A percentile compares a stretch with the other conserved stretches of the same genome.
Conservation (phyloP, 1,140 invertebrate genomes). For the Solen grandis region DNA sequence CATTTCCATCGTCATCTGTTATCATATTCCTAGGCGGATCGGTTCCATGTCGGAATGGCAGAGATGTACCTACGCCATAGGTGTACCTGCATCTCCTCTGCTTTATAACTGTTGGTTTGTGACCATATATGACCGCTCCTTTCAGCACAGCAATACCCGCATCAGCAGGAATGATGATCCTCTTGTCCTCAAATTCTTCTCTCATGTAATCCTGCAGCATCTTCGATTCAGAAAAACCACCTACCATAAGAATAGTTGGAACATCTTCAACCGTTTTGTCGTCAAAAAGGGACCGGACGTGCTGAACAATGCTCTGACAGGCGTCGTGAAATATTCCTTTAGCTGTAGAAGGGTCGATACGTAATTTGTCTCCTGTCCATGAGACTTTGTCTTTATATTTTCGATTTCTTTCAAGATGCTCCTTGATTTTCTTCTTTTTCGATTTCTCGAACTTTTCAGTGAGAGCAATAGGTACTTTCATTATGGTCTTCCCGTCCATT, state of each 20-base stretch:
- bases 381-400: too few species aligned
- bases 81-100: constrained; percentile 30
- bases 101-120: constrained; percentile 39
- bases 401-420: too few species aligned
- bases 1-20: constrained; percentile 12
- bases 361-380: too few species aligned
- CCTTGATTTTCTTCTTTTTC: not conserved
- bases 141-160: constrained; percentile 54
- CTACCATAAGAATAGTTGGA: constrained; percentile 47
- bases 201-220: constrained; percentile 46
- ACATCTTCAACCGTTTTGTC: constrained; percentile 10
- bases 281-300: constrained; percentile 1
- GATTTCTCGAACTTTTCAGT: too few species aligned
- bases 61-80: constrained; percentile 36
- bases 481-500: too few species aligned
- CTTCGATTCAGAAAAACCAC: constrained; percentile 57
- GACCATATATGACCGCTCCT: constrained; percentile 57
- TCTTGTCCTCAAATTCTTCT: not conserved
- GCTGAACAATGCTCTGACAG: not conserved
- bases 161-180: constrained; percentile 52
- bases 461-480: too few species aligned
- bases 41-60: constrained; percentile 22
- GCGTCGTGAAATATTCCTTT: constrained; percentile 17
- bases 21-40: constrained; percentile 12
- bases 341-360: too few species aligned